These are phyloP conservation scores for Dicycla oo DNA, from an alignment of 2,888 invertebrate species.

Conservation along the genomic window DNA sequence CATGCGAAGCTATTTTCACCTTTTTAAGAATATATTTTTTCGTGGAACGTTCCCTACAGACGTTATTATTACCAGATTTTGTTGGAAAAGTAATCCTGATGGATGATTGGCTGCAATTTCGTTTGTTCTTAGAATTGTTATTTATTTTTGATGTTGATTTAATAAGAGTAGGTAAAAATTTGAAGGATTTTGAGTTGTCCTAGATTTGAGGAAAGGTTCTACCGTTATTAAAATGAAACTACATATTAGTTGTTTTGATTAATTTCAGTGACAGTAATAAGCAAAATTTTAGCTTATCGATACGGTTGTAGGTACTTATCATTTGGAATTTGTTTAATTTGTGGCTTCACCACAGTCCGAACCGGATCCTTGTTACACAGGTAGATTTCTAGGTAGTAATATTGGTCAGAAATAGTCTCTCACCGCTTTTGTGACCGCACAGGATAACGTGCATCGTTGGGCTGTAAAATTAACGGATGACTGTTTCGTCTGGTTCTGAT, in stretches of 20 bases:
- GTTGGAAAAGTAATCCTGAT: conserved; percentile 17
- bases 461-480: conserved; percentile 12
- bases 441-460: background rate
- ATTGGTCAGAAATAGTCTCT: background rate
- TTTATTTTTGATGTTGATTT: conserved; percentile 18
- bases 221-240: background rate
- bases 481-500: conserved; percentile 18
- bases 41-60: conserved; percentile 23
- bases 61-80: conserved; percentile 32
- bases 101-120: conserved; percentile 25
- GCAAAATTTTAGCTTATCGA: background rate
- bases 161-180: background rate
- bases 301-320: background rate
- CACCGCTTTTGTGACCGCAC: background rate
- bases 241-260: background rate
- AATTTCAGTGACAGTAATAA: background rate
- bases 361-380: background rate
- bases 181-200: background rate
- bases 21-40: conserved; percentile 59
- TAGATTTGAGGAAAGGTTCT: background rate
- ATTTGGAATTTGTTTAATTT: background rate
- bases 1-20: conserved; percentile 64
- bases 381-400: background rate
- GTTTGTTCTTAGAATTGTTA: background rate
- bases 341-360: background rate